phyloP scores from a whole-genome alignment of 1,140 invertebrate species.

The Amphibalanus amphitrite region DNA sequence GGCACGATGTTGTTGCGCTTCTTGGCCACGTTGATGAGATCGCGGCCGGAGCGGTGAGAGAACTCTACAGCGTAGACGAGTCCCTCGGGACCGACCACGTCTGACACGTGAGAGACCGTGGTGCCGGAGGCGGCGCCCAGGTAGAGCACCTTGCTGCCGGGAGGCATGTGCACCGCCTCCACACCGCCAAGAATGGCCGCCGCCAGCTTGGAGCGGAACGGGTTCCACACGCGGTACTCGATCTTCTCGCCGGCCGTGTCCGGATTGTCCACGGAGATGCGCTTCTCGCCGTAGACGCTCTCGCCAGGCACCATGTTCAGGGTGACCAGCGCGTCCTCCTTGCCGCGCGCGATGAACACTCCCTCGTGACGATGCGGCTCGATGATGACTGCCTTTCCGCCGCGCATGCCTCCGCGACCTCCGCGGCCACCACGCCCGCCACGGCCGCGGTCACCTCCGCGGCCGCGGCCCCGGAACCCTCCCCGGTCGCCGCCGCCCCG shows the following conservation, averaged over 20 bases:
- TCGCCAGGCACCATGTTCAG: conserved; percentile 89
- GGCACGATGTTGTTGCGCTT: conserved; percentile 97
- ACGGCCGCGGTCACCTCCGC: conserved; percentile 26
- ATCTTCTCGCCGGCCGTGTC: conserved; percentile 59
- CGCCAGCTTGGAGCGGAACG: conserved; percentile 94
- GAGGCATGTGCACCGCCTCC: conserved; percentile 90
- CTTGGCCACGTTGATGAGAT: conserved; percentile 94
- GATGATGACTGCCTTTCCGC: conserved; percentile 81
- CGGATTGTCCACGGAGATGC: conserved; percentile 51
- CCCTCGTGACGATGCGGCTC: conserved; percentile 94
- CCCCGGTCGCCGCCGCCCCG: conserved; percentile 22
- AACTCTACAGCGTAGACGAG: conserved; percentile 98
- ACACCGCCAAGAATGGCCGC: conserved; percentile 94
- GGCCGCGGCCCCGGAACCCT: conserved; percentile 22
- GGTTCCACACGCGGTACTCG: conserved; percentile 99
- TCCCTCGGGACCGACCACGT: conserved; percentile 98
- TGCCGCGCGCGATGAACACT: conserved; percentile 92
- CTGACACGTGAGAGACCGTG: conserved; percentile 97
- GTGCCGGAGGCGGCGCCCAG: conserved; percentile 96
- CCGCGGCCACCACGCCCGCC: conserved; percentile 29
- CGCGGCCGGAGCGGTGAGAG: conserved; percentile 67
- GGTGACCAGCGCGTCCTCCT: conserved; percentile 93
- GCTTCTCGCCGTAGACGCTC: conserved; percentile 96
- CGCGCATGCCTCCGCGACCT: conserved; percentile 42
- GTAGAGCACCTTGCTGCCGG: conserved; percentile 92